phyloP scores from a whole-genome alignment of 2,797 vertebrate genomes.

The Zenarchopterus dispar region DNA sequence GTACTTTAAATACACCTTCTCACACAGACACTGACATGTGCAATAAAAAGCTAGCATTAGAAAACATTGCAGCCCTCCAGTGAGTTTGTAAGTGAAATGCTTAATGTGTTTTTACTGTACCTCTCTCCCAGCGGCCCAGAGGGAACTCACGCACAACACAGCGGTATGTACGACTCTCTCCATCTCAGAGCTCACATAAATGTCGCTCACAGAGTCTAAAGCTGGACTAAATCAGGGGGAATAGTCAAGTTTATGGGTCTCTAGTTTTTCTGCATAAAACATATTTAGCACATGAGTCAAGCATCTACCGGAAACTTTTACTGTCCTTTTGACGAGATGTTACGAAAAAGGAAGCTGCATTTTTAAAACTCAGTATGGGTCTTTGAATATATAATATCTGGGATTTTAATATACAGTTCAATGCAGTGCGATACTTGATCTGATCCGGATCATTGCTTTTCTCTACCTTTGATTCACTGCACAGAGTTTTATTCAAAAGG shows the following conservation, averaged over 20 bases:
- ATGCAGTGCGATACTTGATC: too few species aligned
- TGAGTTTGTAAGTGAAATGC: slow-evolving; percentile 61
- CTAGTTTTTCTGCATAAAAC: slow-evolving; percentile 22
- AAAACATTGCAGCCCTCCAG: slow-evolving; percentile 55
- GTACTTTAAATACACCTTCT: slow-evolving; percentile 1
- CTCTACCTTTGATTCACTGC: too few species aligned
- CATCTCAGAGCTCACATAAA: slow-evolving; percentile 54
- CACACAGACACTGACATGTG: slow-evolving; percentile 26
- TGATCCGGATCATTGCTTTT: too few species aligned
- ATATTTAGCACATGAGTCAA: slow-evolving; percentile 19
- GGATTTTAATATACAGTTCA: too few species aligned
- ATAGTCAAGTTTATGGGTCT: slow-evolving; percentile 21
- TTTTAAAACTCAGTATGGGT: slow-evolving; percentile 7
- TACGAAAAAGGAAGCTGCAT: background rate
- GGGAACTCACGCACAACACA: slow-evolving; percentile 44
- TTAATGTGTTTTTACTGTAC: slow-evolving; percentile 69
- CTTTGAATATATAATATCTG: slow-evolving; percentile 1
- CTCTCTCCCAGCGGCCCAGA: slow-evolving; percentile 37
- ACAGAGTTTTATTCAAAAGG: too few species aligned
- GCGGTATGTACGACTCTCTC: slow-evolving; percentile 37
- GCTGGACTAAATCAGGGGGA: slow-evolving; percentile 19
- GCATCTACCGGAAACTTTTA: slow-evolving; percentile 19
- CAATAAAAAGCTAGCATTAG: slow-evolving; percentile 55
- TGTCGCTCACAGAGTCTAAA: slow-evolving; percentile 45
- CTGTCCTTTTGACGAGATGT: background rate